Conservation (phyloP, 2,888 invertebrate species). For the Biston betularia region DNA sequence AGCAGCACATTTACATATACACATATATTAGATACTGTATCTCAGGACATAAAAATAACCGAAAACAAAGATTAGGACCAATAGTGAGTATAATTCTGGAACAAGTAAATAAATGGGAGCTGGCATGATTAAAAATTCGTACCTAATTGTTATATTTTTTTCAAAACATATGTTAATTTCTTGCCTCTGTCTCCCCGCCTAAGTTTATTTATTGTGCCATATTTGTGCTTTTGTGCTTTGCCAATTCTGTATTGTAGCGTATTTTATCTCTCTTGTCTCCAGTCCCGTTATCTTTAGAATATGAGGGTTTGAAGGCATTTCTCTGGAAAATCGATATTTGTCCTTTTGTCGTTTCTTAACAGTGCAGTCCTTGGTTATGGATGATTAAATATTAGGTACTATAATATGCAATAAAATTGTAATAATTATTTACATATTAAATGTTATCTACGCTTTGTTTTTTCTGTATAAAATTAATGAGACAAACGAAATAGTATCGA, state of each 20-base stretch:
- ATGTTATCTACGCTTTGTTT: no score
- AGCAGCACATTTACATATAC: no score
- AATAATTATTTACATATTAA: no score
- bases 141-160: no score
- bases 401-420: neutral
- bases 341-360: slow-evolving; percentile 1
- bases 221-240: slow-evolving; percentile 42
- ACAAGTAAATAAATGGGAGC: no score
- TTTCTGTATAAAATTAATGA: no score
- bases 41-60: no score
- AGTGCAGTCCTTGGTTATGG: neutral
- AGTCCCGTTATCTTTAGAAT: slow-evolving; percentile 38
- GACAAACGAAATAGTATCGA: no score
- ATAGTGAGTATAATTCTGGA: no score
- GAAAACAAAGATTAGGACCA: no score
- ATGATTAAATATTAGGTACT: neutral
- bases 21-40: no score
- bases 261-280: slow-evolving; percentile 36
- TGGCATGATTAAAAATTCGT: no score
- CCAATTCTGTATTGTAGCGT: slow-evolving; percentile 41
- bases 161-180: neutral
- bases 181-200: slow-evolving; percentile 20
- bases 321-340: slow-evolving; percentile 20
- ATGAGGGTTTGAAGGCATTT: slow-evolving; percentile 22
- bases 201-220: slow-evolving; percentile 44